Evolutionary conservation across 1,140 invertebrate genomes (phyloP), one percentile per base, ranked within the genome.

Genomic region (Gryllus bimaculatus): DNA sequence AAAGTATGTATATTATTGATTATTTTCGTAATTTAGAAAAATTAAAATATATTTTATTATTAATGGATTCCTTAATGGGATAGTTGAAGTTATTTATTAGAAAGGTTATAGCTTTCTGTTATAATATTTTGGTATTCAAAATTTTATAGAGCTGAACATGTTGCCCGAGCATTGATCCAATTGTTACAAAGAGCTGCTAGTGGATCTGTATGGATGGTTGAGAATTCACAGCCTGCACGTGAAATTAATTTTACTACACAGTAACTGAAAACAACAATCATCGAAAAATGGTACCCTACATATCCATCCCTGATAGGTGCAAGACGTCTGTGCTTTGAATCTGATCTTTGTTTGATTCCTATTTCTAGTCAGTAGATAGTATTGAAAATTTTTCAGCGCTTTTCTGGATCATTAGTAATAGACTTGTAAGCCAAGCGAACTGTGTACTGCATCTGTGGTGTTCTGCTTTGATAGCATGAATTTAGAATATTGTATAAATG

Each of bases 151-250:
- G 83, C 89, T 7, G 91, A 92, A 79, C 90, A 91, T 83, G 90
- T 92, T 8, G 90, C 88, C 0, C 89, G 90, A 83, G 88, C 90
- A 8, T 83, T 93, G 81, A 87, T 92, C 76, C 90, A 92, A 73
- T 84, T 92, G 10, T 83, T 93, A 21, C 87, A 87, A 77, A 91
- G 89, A 81, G 91, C 88, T 21, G 88, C 90, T 79, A 92, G 90
- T 82, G 92, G 92, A 21, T 90, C 90, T 7, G 90, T 92, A 20
- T 93, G 92, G 92, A 83, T 91, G 10, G 90, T 92, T 8, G 91
- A 92, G 82, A 91, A 92, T 81, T 88, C 89, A 5, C 89, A 91
- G 81, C 88, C 90, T 1, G 87, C 90, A 0, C 86, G 88, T 82
- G 91, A 93, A 84, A 85, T 90, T 26, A 79, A 54, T 74, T 77